Base-by-base conservation (phyloP, 2,113 vertebrate species). In the Calidris pygmaea region DNA sequence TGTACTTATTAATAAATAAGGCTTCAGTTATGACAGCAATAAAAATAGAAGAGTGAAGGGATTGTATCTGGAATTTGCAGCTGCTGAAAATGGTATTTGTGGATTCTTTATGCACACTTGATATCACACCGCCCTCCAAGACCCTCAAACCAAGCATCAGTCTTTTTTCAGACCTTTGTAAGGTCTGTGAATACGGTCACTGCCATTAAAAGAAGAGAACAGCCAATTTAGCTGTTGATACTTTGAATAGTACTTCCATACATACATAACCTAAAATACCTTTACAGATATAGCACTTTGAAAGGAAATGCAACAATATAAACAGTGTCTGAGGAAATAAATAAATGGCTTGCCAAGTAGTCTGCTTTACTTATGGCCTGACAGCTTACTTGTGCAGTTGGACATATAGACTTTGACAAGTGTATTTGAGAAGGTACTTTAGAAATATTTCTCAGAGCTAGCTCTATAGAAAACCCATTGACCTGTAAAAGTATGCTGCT, bases 401-500 rank as follows among this genome's bases (percentile, higher is more conserved):
- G 92, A 96, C 73, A 95, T 96, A 97, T 0, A 93, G 96, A 95
- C 89, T 97, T 86, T 96, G 96, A 98, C 95, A 97, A 94, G 95
- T 88, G 53, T 95, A 90, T 86, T 86, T 93, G 85, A 97, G 82
- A 95, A 97, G 67, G 77, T 95, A 96, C 83, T 97, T 98, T 89
- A 92, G 83, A 96, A 97, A 81, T 96, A 95, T 94, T 97, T 96
- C 90, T 96, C 71, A 86, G 86, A 47, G 75, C 73, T 65, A 87
- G 65, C 89, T 95, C 89, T 88, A n/a, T 85, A 95, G 96, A 97
- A 97, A 97, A 98, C 43, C 47, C 96, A 94, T 12, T 98, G 98
- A 98, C 97, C 97, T 98, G 96, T 95, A 83, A 97, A 97, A 97
- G 78, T 71, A 41, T 52, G 81, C 75, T 96, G 86, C 92, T 21